phyloP scores from a whole-genome alignment of 1,140 invertebrate genomes.

The Ooceraea biroi region DNA sequence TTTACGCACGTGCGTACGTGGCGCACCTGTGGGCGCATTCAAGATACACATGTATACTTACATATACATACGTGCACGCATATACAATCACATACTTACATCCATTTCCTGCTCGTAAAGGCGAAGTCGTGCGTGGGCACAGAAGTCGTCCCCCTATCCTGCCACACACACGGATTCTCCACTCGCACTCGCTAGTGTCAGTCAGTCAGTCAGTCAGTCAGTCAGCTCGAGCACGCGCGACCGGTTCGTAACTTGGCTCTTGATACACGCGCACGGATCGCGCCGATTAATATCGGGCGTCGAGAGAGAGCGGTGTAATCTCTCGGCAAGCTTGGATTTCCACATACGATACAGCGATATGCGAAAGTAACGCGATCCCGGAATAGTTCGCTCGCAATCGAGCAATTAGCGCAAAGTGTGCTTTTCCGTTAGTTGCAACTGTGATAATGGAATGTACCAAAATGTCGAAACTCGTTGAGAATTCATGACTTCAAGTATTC shows the following conservation, averaged over 20 bases:
- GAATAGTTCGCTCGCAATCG: background rate
- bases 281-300: slow-evolving; percentile 19
- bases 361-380: background rate
- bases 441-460: background rate
- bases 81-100: slow-evolving; percentile 3
- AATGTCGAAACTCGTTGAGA: slow-evolving; percentile 5
- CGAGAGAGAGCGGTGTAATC: slow-evolving; percentile 6
- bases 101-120: slow-evolving; percentile 52
- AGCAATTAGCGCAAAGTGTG: background rate
- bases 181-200: slow-evolving; percentile 56
- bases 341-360: background rate
- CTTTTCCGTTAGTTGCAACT: background rate
- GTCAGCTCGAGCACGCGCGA: slow-evolving; percentile 72
- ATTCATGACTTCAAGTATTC: background rate
- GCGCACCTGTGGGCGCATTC: slow-evolving; percentile 37
- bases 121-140: slow-evolving; percentile 60
- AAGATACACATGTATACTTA: no score
- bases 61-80: background rate
- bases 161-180: slow-evolving; percentile 63
- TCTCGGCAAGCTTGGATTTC: background rate
- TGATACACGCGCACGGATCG: background rate
- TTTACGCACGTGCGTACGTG: slow-evolving; percentile 13
- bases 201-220: slow-evolving; percentile 73
- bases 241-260: slow-evolving; percentile 44
- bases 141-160: slow-evolving; percentile 68